phyloP scores from a whole-genome alignment of 2,888 invertebrate species.

The Augiades crinisus region DNA sequence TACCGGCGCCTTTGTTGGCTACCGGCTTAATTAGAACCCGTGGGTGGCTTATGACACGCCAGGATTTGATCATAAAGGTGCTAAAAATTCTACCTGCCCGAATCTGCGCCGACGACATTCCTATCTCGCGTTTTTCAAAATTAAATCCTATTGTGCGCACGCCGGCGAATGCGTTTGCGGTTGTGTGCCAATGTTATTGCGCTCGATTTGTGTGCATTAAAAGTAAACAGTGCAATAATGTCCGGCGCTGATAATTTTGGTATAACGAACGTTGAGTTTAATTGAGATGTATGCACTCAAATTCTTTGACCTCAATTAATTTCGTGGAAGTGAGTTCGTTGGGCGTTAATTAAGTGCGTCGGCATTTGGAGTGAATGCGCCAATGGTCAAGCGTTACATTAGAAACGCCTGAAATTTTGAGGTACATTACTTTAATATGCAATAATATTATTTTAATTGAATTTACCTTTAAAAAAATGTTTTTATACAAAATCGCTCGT shows the following conservation, averaged over 20 bases:
- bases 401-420: too few species aligned
- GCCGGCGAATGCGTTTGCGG: constrained; percentile 23
- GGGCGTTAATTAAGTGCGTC: constrained; percentile 70
- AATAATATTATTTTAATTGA: too few species aligned
- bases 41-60: constrained; percentile 79
- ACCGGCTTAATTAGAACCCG: constrained; percentile 76
- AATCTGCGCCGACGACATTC: constrained; percentile 68
- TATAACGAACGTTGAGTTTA: constrained; percentile 46
- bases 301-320: constrained; percentile 78
- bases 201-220: constrained; percentile 17
- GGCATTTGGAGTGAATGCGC: constrained; percentile 62
- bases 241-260: constrained; percentile 33
- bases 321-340: constrained; percentile 72
- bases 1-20: constrained; percentile 74
- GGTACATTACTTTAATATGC: too few species aligned
- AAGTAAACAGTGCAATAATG: constrained; percentile 21
- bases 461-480: too few species aligned
- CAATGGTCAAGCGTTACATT: constrained; percentile 38
- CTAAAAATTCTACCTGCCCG: constrained; percentile 77
- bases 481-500: background rate
- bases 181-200: constrained; percentile 15
- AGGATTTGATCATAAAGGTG: constrained; percentile 79
- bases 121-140: constrained; percentile 70
- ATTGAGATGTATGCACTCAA: constrained; percentile 76
- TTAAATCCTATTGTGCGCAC: constrained; percentile 70